Evolutionary conservation across 2,888 invertebrate species (phyloP).

Genomic region (Mechanitis mazaeus): DNA sequence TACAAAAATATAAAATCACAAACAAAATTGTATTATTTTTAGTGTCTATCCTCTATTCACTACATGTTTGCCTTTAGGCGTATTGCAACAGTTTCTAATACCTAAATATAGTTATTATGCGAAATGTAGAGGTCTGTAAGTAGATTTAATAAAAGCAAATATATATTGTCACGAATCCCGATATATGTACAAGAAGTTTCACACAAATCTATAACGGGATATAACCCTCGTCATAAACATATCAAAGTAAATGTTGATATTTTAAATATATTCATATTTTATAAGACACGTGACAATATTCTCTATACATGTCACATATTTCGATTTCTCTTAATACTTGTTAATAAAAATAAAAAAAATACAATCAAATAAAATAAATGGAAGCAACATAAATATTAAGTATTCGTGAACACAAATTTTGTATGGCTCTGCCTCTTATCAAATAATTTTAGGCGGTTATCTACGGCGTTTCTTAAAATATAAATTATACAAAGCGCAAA

Average conservation of each 20-base stretch:
- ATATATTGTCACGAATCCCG: slow-evolving; percentile 14
- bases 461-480: slow-evolving; percentile 19
- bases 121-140: slow-evolving; percentile 37
- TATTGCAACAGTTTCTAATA: slow-evolving; percentile 68
- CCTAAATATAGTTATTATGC: slow-evolving; percentile 59
- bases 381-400: slow-evolving; percentile 20
- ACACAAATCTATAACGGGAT: neutral
- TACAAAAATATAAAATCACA: slow-evolving; percentile 60
- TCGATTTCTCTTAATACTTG: too few relatives aligned
- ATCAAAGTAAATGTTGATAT: neutral
- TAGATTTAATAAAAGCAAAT: slow-evolving; percentile 26
- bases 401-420: slow-evolving; percentile 26
- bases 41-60: slow-evolving; percentile 39
- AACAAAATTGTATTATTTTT: slow-evolving; percentile 50
- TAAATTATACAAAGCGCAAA: slow-evolving; percentile 16
- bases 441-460: slow-evolving; percentile 31
- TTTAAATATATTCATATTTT: too few relatives aligned
- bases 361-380: neutral
- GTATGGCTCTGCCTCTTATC: slow-evolving; percentile 29
- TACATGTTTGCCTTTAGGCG: slow-evolving; percentile 56
- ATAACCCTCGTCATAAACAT: neutral
- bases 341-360: too few relatives aligned
- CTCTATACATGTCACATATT: neutral
- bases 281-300: slow-evolving; percentile 17
- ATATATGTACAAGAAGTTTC: neutral